Evolutionary conservation across 2,113 vertebrate genomes (phyloP).

Genomic region (Aldabrachelys gigantea): DNA sequence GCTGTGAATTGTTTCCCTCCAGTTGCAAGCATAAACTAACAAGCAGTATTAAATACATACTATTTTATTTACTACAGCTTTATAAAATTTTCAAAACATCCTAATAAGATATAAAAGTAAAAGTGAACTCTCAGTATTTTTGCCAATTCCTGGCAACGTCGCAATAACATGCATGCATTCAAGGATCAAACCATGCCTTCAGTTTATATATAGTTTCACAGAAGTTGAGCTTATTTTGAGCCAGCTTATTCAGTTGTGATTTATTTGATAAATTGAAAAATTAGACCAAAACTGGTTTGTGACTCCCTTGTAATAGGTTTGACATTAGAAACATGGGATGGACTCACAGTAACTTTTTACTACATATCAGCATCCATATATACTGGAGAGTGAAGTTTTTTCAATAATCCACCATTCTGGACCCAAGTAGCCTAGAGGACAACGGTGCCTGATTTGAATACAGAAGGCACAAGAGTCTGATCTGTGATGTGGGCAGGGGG

Average conservation of each 20-base stretch:
- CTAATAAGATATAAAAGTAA: constrained; percentile 50
- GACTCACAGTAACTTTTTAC: background rate
- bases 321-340: background rate
- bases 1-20: constrained; percentile 58
- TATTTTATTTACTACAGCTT: constrained; percentile 43
- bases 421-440: background rate
- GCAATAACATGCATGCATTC: background rate
- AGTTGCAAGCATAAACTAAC: constrained; percentile 54
- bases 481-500: too few relatives aligned
- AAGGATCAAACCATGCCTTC: constrained; percentile 7
- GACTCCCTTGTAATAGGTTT: background rate
- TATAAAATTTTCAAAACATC: constrained; percentile 60
- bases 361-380: background rate
- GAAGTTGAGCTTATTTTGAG: background rate
- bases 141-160: background rate
- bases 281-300: background rate
- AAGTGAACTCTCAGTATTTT: background rate
- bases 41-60: constrained; percentile 56
- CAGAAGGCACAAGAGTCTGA: too few relatives aligned
- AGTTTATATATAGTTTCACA: background rate
- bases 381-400: background rate
- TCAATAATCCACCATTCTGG: too few relatives aligned
- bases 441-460: background rate
- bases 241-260: background rate
- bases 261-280: background rate